Evolutionary conservation across 2,113 vertebrate species (phyloP).

Genomic region (Megalops atlanticus): DNA sequence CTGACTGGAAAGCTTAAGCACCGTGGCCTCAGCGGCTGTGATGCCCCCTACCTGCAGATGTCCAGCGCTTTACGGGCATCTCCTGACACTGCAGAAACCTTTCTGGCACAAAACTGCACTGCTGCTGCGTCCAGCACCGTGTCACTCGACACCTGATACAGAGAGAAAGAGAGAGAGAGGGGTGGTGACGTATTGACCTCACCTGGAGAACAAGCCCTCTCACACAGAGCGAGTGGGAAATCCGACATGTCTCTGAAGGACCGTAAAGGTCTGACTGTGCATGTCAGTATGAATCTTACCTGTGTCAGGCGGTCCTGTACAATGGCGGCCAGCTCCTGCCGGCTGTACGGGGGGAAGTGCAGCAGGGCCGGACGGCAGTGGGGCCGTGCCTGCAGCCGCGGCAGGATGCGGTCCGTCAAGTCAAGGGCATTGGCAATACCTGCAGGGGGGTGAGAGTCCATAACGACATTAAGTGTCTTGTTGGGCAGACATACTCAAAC

Average conservation of each 20-base stretch:
- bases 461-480: too few relatives aligned
- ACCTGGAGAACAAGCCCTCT: too few relatives aligned
- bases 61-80: constrained; percentile 92
- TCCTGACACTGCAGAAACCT: constrained; percentile 89
- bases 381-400: constrained; percentile 74
- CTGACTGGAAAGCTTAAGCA: not conserved
- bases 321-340: constrained; percentile 82
- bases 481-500: too few relatives aligned
- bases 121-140: constrained; percentile 78
- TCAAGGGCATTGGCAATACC: constrained; percentile 93
- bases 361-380: constrained; percentile 80
- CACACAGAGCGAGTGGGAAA: not conserved
- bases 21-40: too few relatives aligned
- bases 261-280: not conserved
- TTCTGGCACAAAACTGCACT: constrained; percentile 93
- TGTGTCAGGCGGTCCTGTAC: constrained; percentile 82
- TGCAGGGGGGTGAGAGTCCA: constrained; percentile 39
- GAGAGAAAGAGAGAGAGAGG: not conserved
- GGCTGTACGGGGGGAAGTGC: constrained; percentile 86
- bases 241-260: too few relatives aligned
- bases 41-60: constrained; percentile 82
- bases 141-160: constrained; percentile 72
- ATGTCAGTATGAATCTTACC: constrained; percentile 60
- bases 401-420: constrained; percentile 87
- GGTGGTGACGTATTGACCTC: too few relatives aligned